Base-by-base conservation (phyloP, 1,140 invertebrate species). In the Trichogramma pretiosum region DNA sequence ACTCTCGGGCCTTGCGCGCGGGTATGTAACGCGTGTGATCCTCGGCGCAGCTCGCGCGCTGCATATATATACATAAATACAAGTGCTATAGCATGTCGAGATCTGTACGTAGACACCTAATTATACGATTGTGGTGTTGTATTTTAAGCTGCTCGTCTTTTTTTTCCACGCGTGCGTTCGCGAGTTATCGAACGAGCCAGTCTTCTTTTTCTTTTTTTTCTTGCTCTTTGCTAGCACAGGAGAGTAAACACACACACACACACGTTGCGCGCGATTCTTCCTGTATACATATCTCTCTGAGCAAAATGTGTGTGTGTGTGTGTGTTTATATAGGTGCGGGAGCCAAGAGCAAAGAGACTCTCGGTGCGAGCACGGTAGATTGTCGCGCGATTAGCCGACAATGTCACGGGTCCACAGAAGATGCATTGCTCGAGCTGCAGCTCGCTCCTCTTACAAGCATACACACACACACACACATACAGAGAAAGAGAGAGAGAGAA, bases 311-410 rank as follows among this genome's bases (percentile, higher is more conserved):
- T 28, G 24, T 28, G 24, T n/a, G 13, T 35, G 34, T 35, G 34
- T 28, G 24, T 28, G 24, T 28, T 24, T 30, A 36, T 17, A 39
- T 28, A 11, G 5, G 24, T 28, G 24, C 11, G 18, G 5, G 22
- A 10, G 30, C 49, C 52, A 45, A 45, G 46, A 48, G 24, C 24
- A 11, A 28, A 11, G 5, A 28, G 11, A 48, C 48, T 55, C 52
- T 44, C 58, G 52, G 38, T 51, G 58, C 46, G 48, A 45, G 50
- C 53, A 49, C 54, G 46, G 56, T 37, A 72, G 70, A 70, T 72
- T 72, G 68, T 71, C 68, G 65, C 68, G 58, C 68, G 68, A 72
- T 70, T 72, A 70, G 68, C 62, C 63, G 56, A 60, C 58, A 60
- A 63, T 67, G 67, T 67, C 67, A 68, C 64, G 57, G n/a, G n/a